Conservation (phyloP, 2,113 vertebrate genomes). For the Harpagus bidentatus region DNA sequence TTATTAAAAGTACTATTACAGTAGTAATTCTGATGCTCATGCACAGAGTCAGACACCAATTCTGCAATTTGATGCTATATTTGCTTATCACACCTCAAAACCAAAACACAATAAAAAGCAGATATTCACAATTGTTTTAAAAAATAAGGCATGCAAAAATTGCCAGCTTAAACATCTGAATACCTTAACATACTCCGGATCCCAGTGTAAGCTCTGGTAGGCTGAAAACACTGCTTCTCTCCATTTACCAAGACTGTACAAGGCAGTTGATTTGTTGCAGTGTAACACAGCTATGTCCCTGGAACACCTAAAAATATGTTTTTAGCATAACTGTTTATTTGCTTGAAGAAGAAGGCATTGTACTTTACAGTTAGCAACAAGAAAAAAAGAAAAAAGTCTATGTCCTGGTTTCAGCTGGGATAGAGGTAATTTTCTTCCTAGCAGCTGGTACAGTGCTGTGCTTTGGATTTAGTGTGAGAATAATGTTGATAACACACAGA, state of each 20-base stretch:
- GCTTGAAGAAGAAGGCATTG: background rate
- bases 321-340: background rate
- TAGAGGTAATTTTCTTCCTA: too few species aligned
- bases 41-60: background rate
- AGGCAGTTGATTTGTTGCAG: conserved; percentile 75
- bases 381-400: background rate
- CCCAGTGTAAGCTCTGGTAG: conserved; percentile 59
- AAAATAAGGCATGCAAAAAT: background rate
- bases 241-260: conserved; percentile 74
- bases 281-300: conserved; percentile 74
- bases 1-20: background rate
- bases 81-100: background rate
- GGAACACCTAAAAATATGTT: conserved; percentile 34
- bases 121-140: background rate
- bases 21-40: background rate
- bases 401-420: too few species aligned
- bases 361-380: background rate
- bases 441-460: too few species aligned
- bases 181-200: conserved; percentile 76
- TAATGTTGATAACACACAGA: too few species aligned
- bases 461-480: too few species aligned
- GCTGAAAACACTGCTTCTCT: conserved; percentile 61
- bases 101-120: background rate
- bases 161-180: background rate
- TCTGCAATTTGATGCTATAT: background rate